phyloP scores from a whole-genome alignment of 2,888 invertebrate genomes.

The Lycocerus yunnanus region DNA sequence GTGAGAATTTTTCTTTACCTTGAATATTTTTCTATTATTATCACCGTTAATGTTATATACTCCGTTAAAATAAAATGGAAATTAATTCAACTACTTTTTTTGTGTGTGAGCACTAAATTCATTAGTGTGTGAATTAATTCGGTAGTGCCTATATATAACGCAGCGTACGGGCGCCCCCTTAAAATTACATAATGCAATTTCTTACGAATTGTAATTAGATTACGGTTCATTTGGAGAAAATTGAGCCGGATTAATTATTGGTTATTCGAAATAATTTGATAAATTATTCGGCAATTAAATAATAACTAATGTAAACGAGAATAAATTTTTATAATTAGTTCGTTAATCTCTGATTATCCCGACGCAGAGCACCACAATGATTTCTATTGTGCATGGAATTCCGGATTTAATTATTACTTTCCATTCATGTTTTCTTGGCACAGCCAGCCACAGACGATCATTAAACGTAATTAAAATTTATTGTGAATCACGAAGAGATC shows the following conservation, averaged over 20 bases:
- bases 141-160: neutral
- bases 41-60: constrained; percentile 7
- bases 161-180: neutral
- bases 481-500: neutral
- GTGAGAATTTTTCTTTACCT: constrained; percentile 12
- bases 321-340: neutral
- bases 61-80: neutral
- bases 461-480: neutral
- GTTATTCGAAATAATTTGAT: neutral
- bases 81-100: neutral
- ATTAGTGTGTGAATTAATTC: neutral
- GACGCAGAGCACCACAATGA: neutral
- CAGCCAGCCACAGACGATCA: neutral
- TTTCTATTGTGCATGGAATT: neutral
- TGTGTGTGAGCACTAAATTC: neutral
- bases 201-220: neutral
- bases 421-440: neutral
- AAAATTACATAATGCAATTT: neutral
- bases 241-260: neutral
- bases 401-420: neutral
- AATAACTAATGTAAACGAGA: too few species aligned
- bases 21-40: constrained; percentile 21
- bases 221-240: neutral
- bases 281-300: neutral
- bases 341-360: neutral